Base-by-base conservation (phyloP, 2,113 vertebrate species). In the Xiphorhynchus elegans region DNA sequence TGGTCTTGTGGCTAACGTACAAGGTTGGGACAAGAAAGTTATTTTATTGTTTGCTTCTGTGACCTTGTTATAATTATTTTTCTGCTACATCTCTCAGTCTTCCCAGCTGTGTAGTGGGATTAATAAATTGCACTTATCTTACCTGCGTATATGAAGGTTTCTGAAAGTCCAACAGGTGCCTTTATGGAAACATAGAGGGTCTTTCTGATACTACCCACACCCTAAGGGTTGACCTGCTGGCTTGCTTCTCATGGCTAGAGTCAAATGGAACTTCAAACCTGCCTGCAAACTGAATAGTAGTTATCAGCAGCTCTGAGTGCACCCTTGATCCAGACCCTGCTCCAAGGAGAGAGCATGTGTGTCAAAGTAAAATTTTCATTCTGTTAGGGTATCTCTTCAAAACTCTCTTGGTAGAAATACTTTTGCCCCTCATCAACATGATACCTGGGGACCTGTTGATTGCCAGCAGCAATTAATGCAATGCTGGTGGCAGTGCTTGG, bases 391-490 rank as follows among this genome's bases (percentile, higher is more conserved):
- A 39, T 44, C 29, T 90, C 68, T 93, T 59, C 46, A 84, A 44
- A 60, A 47, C 55, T 42, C 33, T 44, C 18, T 75, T 0, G 0
- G 28, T 9, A 47, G 70, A 90, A 94, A 44, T 74, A 44, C 42
- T 85, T 79, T 18, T 86, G 42, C 35, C 67, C 29, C 50, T 85
- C 17, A 1, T 60, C 67, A 50, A 28, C 10, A 0, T 85, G 42
- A 3, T 49, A 64, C 16, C 26, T 53, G 72, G 60, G 66, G 63
- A 88, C 82, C 42, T 87, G 72, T 81, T 95, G 84, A 52, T 74
- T 73, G 75, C 72, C 72, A 72, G 52, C 47, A 90, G 64, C 83
- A 74, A 68, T 94, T 93, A 95, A 56, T 90, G 79, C 56, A 39
- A 0, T 64, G 49, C 55, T 77, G 68, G 24, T 74, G 80, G 87